Evolutionary conservation across 2,888 invertebrate species (phyloP), one percentile per base, ranked within the genome.

Genomic region (Seira musarum): DNA sequence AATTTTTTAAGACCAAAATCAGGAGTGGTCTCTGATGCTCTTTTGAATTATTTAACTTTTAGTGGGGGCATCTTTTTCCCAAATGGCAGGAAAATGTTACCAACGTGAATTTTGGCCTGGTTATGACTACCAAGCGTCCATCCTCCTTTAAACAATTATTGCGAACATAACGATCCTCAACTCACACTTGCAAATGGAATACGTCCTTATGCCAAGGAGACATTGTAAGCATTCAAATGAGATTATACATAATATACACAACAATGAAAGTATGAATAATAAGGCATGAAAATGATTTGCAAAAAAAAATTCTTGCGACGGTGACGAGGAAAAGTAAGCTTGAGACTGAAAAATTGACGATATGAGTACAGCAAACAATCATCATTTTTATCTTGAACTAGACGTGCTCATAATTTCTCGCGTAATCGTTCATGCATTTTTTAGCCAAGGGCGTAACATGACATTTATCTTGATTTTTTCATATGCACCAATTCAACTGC

Each of bases 351-450:
- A 68, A 70, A 22, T 19, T 35, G 67, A 30, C 63, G 15, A 40
- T 35, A 30, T 30, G 60, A 30, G 49, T 24, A 71, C 67, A 60
- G 57, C 60, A 78, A 61, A 78, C 72, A 72, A 66, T 53, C 49
- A 35, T 30, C 46, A 63, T 65, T 78, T 46, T 78, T 71, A 71
- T 67, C 67, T 77, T 30, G 30, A 66, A 70, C 68, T 78, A 71
- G 78, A 78, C 71, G 78, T 71, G 78, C 66, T 78, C 72, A 78
- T 78, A 78, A 71, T 78, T 78, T 30, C 8, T 71, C 71, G 49
- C 78, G 46, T 71, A 78, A 72, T 78, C 35, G 30, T 78, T 64
- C 72, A 67, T 78, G 40, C 63, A 78, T 71, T 77, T 30, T 30
- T 30, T 72, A 46, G 78, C 78, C 71, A 78, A 78, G 71, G 78